Conservation (phyloP, 2,797 vertebrate genomes). For the Oryzias sinensis region DNA sequence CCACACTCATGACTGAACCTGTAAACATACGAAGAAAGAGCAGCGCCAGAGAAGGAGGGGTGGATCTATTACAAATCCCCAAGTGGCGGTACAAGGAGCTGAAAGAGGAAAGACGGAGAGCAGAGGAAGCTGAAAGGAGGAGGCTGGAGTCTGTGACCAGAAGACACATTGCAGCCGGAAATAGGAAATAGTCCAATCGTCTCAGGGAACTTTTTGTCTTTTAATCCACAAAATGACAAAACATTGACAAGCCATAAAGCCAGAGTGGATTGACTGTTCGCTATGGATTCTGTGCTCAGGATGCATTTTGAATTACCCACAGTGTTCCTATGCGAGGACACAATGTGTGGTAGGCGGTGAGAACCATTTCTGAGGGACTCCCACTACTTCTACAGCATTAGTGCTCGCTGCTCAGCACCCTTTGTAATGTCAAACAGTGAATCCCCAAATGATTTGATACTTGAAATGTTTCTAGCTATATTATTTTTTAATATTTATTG, state of each 20-base stretch:
- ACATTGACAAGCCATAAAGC: constrained; percentile 3
- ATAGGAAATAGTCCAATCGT: constrained; percentile 64
- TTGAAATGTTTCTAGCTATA: constrained; percentile 71
- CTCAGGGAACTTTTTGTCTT: constrained; percentile 19
- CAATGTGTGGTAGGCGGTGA: constrained; percentile 1
- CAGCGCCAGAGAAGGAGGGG: constrained; percentile 76
- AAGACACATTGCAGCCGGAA: constrained; percentile 65
- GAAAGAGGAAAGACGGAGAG: constrained; percentile 88
- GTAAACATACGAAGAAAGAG: constrained; percentile 79
- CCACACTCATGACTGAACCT: constrained; percentile 81
- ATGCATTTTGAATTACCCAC: constrained; percentile 25
- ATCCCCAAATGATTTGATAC: constrained; percentile 56
- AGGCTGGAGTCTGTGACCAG: constrained; percentile 76
- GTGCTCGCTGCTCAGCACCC: constrained; percentile 19
- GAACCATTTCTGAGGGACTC: constrained; percentile 13
- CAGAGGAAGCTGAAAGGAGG: constrained; percentile 86
- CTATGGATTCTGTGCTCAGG: constrained; percentile 25
- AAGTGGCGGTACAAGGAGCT: constrained; percentile 96
- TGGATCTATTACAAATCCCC: constrained; percentile 86
- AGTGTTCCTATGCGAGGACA: constrained; percentile 19
- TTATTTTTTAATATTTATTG: constrained; percentile 80
- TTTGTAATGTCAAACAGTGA: constrained; percentile 32
- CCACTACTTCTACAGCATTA: constrained; percentile 9
- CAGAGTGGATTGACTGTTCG: constrained; percentile 6
- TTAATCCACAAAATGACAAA: constrained; percentile 7